Evolutionary conservation across 2,113 vertebrate genomes (phyloP).

Genomic region (Spea bombifrons): DNA sequence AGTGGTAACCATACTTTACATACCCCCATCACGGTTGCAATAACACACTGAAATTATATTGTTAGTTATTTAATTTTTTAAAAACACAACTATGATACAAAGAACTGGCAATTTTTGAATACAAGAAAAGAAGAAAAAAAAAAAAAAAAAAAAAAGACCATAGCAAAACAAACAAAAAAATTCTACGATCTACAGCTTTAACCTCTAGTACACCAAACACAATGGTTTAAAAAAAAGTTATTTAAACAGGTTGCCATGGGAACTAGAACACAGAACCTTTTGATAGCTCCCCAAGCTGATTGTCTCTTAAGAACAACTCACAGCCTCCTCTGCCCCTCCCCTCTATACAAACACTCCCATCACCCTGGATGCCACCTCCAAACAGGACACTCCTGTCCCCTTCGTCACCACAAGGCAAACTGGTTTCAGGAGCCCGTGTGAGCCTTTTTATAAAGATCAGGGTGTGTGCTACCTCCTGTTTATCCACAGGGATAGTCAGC

Average conservation of each 20-base stretch:
- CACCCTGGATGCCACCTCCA: slow-evolving; percentile 34
- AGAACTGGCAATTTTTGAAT: background rate
- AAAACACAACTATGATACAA: too few relatives aligned
- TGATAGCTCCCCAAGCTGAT: slow-evolving; percentile 34
- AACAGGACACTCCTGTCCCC: slow-evolving; percentile 45
- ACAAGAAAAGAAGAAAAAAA: background rate
- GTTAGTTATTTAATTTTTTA: too few relatives aligned
- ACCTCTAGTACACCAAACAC: background rate
- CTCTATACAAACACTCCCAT: slow-evolving; percentile 55
- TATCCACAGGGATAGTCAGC: background rate
- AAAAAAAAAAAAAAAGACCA: background rate
- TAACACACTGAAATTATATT: too few relatives aligned
- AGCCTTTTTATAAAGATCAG: background rate
- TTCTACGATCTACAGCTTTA: background rate
- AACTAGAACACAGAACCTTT: slow-evolving; percentile 29
- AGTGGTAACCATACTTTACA: too few relatives aligned
- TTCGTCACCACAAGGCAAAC: slow-evolving; percentile 37
- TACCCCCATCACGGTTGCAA: too few relatives aligned
- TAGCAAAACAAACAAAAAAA: background rate
- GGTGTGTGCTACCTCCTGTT: slow-evolving; percentile 1
- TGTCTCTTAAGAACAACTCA: slow-evolving; percentile 16
- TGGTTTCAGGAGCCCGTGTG: slow-evolving; percentile 4
- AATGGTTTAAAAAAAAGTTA: slow-evolving; percentile 19
- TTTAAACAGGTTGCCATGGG: slow-evolving; percentile 41
- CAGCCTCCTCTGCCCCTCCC: slow-evolving; percentile 38